Evolutionary conservation across 2,797 vertebrate genomes (phyloP), one percentile per base, ranked within the genome.

Genomic region (Heteromormyrus szaboi): DNA sequence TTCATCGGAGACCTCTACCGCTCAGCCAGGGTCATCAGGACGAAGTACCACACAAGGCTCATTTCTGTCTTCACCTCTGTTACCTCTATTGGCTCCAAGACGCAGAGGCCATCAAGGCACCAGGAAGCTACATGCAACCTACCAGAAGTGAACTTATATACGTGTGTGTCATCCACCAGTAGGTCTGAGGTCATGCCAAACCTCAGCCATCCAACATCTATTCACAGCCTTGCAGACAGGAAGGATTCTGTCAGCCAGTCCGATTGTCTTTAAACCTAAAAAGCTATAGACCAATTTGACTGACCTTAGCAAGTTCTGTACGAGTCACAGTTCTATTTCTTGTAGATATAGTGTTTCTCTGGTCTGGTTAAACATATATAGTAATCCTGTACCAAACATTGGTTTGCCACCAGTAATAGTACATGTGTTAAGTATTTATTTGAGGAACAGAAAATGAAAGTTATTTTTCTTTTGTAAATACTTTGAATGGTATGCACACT

Each of bases 1-100:
- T 98, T 98, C 90, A 96, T 98, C 0, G 97, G 98, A 22, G 97
- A 97, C 89, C 94, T 98, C 88, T 97, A 97, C 91, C 96, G 97
- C 81, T 98, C 97, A 0, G 97, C 96, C 6, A 96, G 95, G 92
- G 94, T 97, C 86, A 97, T 98, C 90, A 97, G 96, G 90, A 97
- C 92, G 46, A 96, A 96, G 62, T 98, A 98, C 92, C 96, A 96
- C 89, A 96, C 96, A 93, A 97, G 96, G 85, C 95, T 98, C 91
- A 83, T 92, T 22, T 94, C 94, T 3, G 90, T 95, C 87, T 95
- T 95, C 90, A 94, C 93, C 25, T 94, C 94, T 87, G 94, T 94
- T 0, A 89, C 94, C 2, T 94, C 94, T 0, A 94, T 94, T 86
- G n/a, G 94, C 3, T 94, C 94, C 90, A 93, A 83, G 89, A 90